Percentiles rank a stretch among this genome's conserved stretches.
Conservation (phyloP, 2,113 vertebrate species). For the Origma solitaria region DNA sequence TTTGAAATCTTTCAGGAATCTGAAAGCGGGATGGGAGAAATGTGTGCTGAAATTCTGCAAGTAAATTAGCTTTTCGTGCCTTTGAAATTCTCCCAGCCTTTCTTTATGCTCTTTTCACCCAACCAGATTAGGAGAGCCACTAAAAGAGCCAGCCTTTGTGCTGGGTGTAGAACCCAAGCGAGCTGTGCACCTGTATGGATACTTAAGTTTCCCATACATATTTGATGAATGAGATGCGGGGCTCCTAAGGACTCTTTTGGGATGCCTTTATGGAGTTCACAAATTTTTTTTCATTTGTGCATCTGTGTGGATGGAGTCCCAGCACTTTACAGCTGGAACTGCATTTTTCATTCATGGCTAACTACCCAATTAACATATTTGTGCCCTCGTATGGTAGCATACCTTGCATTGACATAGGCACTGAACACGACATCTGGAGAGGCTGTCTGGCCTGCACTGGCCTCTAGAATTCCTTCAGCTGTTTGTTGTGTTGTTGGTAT, state of each 20-base stretch:
- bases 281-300: background rate
- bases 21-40: background rate
- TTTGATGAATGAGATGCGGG: background rate
- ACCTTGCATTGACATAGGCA: background rate
- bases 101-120: background rate
- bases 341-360: background rate
- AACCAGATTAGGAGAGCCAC: background rate
- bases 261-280: background rate
- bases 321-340: background rate
- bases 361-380: background rate
- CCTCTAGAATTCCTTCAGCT: background rate
- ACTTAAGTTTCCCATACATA: background rate
- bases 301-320: background rate
- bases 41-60: background rate
- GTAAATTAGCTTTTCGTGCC: background rate
- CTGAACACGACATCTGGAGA: background rate
- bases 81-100: background rate
- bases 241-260: background rate
- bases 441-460: background rate
- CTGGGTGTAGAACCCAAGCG: background rate
- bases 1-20: background rate
- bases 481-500: background rate
- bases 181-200: background rate
- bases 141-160: background rate
- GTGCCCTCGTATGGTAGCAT: background rate